A percentile compares a stretch with the other conserved stretches of the same genome.
phyloP scores from a whole-genome alignment of 2,113 vertebrate species.

The Apteryx mantelli region DNA sequence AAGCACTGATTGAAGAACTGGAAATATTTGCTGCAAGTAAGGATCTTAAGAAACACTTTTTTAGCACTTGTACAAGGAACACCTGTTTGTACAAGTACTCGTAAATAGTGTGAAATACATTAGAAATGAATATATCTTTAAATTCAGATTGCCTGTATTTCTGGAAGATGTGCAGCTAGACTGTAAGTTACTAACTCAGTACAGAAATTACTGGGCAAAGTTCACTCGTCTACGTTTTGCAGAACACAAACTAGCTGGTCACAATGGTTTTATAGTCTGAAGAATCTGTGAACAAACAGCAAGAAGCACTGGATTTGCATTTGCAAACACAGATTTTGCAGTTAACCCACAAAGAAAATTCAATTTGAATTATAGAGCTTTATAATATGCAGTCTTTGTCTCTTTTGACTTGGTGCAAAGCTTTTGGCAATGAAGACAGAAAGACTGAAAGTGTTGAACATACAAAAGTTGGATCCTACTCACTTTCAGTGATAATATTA shows the following conservation, averaged over 20 bases:
- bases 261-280: not conserved
- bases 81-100: not conserved
- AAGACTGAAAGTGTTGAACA: not conserved
- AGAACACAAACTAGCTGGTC: not conserved
- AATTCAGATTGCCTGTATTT: not conserved
- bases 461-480: constrained; percentile 13
- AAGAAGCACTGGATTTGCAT: not conserved
- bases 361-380: not conserved
- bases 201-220: not conserved
- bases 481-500: not conserved
- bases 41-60: not conserved
- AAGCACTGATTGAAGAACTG: not conserved
- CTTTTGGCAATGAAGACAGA: not conserved
- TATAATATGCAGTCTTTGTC: not conserved
- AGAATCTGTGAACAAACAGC: constrained; percentile 48
- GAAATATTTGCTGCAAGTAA: not conserved
- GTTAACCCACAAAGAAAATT: constrained; percentile 5
- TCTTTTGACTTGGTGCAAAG: not conserved
- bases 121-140: not conserved
- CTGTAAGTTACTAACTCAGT: not conserved
- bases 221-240: not conserved
- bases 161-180: not conserved
- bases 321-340: constrained; percentile 23
- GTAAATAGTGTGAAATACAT: not conserved
- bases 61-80: not conserved